Percentiles rank a stretch among this genome's conserved stretches.
Conservation (phyloP, 92 coral and sea anemone genomes). For the Epizoanthus illoricatus region DNA sequence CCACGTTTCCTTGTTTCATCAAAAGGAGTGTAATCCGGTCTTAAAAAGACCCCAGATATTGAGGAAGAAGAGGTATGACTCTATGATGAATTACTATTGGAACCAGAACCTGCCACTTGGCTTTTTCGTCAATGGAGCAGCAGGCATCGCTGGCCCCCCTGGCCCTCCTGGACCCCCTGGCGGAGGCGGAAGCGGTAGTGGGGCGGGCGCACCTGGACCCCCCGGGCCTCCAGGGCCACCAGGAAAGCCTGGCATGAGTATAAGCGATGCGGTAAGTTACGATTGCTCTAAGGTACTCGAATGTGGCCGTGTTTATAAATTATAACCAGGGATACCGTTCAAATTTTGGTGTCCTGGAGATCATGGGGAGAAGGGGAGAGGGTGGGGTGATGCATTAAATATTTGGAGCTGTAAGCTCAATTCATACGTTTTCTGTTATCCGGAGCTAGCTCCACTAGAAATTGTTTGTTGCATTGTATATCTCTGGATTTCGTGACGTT, state of each 20-base stretch:
- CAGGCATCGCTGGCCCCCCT: conserved; percentile 56
- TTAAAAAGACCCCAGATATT: conserved; percentile 53
- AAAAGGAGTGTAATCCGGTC: conserved; percentile 63
- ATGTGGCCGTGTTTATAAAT: background rate
- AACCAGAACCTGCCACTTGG: conserved; percentile 83
- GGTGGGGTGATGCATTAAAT: too few relatives aligned
- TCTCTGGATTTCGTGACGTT: too few relatives aligned
- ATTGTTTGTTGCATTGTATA: too few relatives aligned
- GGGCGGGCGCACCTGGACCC: conserved; percentile 54
- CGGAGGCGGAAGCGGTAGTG: conserved; percentile 78
- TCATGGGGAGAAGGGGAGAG: too few relatives aligned
- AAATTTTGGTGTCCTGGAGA: background rate
- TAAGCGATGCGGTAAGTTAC: conserved; percentile 41
- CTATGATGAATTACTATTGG: conserved; percentile 61
- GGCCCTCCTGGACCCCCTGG: conserved; percentile 38
- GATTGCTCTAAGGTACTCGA: conserved; percentile 11
- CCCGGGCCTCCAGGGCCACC: conserved; percentile 86
- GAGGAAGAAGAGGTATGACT: conserved; percentile 53
- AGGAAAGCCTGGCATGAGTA: conserved; percentile 81
- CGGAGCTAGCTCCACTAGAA: too few relatives aligned
- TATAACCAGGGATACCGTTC: background rate
- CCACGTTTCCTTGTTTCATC: background rate
- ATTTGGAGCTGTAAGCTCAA: too few relatives aligned
- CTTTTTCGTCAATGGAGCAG: conserved; percentile 82
- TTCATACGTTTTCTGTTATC: too few relatives aligned